phyloP scores from a whole-genome alignment of 2,113 vertebrate species.

The Lagopus muta region DNA sequence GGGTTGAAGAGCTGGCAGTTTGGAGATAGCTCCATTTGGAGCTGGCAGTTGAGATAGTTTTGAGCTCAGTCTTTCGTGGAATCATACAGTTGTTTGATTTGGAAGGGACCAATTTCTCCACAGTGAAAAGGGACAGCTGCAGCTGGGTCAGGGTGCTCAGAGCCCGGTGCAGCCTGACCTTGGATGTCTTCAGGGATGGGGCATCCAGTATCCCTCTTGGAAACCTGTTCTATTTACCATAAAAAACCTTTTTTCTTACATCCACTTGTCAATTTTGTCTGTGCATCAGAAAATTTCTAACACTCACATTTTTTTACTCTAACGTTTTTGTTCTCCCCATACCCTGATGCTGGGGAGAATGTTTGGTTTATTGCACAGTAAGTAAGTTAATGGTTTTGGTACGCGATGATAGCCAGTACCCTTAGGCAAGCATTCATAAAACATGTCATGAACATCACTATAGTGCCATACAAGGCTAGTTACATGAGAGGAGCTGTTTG shows the following conservation, averaged over 20 bases:
- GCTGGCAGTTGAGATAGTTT: neutral
- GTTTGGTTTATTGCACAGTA: neutral
- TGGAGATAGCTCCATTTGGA: too few relatives aligned
- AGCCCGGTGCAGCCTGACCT: too few relatives aligned
- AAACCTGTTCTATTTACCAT: too few relatives aligned
- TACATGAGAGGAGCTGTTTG: neutral
- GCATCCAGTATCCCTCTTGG: too few relatives aligned
- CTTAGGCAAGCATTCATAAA: neutral
- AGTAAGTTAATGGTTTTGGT: neutral
- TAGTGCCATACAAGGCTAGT: neutral
- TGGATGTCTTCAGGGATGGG: too few relatives aligned
- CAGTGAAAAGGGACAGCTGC: too few relatives aligned
- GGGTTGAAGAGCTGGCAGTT: too few relatives aligned
- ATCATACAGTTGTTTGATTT: too few relatives aligned
- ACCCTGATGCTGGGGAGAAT: neutral
- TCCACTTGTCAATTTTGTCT: neutral
- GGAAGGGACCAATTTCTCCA: too few relatives aligned
- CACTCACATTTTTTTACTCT: neutral
- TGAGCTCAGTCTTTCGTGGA: neutral
- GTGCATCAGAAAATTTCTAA: neutral
- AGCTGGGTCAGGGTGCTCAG: too few relatives aligned
- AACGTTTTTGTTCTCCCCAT: neutral
- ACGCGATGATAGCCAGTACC: neutral
- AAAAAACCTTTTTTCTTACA: too few relatives aligned
- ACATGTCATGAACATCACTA: neutral